A percentile compares a stretch with the other conserved stretches of the same genome.
Conservation (phyloP, 2,888 invertebrate genomes). For the Metacarcinus magister region DNA sequence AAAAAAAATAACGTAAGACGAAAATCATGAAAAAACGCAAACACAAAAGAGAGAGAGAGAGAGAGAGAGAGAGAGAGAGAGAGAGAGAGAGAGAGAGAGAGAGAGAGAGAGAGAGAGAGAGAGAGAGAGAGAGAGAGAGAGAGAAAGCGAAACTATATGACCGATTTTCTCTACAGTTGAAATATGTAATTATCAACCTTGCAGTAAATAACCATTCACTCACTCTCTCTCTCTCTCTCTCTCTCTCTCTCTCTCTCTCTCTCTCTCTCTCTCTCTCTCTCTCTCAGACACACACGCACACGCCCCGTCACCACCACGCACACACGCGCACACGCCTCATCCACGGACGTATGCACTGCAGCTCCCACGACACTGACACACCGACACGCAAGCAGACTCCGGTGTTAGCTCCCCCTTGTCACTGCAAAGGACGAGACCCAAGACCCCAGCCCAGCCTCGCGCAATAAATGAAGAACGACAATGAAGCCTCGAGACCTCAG, state of each 20-base stretch:
- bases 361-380: background rate
- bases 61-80: background rate
- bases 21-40: background rate
- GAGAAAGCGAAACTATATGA: background rate
- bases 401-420: too few species aligned
- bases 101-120: conserved; percentile 43
- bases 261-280: too few species aligned
- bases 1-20: too few species aligned
- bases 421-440: too few species aligned
- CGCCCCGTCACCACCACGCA: background rate
- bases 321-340: background rate
- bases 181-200: background rate
- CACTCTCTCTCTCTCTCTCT: background rate
- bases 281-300: too few species aligned
- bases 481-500: too few species aligned
- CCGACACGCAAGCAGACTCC: too few species aligned
- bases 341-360: background rate
- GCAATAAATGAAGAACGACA: too few species aligned
- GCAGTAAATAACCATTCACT: background rate
- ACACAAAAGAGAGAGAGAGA: background rate
- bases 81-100: conserved; percentile 50
- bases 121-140: conserved; percentile 54
- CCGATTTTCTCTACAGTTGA: too few species aligned
- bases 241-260: too few species aligned
- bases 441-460: too few species aligned